Evolutionary conservation across 1,140 invertebrate species (phyloP).

Genomic region (Dreissena polymorpha): DNA sequence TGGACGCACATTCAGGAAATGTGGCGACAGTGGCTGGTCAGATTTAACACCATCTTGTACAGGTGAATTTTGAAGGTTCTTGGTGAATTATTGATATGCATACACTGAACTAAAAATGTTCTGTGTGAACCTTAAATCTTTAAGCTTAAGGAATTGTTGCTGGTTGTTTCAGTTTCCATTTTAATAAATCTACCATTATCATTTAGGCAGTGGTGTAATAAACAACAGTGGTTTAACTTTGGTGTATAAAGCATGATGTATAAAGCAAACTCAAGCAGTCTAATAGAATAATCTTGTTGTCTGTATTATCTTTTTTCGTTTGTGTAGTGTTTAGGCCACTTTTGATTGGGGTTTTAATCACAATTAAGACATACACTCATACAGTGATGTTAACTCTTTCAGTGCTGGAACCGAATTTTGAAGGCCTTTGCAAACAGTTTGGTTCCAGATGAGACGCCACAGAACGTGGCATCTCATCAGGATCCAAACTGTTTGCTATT

Average conservation of each 20-base stretch:
- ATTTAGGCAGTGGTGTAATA: background rate
- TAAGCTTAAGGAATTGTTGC: background rate
- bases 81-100: background rate
- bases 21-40: conserved; percentile 23
- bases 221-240: background rate
- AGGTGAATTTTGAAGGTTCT: conserved; percentile 1
- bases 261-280: background rate
- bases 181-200: background rate
- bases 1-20: background rate
- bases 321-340: no score
- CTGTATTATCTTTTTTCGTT: no score
- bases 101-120: background rate
- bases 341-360: no score
- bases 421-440: no score
- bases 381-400: no score
- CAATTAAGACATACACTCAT: no score
- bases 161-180: background rate
- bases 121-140: background rate
- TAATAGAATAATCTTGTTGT: no score
- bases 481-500: no score
- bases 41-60: conserved; percentile 1
- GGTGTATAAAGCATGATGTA: background rate
- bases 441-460: no score
- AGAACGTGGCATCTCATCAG: no score
- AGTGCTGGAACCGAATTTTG: no score